These are phyloP conservation scores for Anguilla japonica DNA, from an alignment of 2,113 vertebrate genomes.

Conservation along the genomic window DNA sequence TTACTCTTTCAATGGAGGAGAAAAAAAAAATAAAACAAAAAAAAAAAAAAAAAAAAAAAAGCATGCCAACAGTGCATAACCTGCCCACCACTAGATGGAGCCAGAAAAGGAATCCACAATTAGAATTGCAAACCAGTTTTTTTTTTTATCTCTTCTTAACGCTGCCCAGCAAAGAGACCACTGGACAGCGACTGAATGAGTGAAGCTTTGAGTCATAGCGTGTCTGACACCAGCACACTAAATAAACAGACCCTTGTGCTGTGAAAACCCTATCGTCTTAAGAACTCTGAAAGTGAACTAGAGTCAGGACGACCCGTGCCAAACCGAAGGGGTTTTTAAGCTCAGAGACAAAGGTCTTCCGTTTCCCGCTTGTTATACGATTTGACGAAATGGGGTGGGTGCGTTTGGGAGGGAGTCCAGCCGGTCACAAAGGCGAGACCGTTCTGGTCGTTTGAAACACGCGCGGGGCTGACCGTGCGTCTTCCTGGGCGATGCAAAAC, in stretches of 20 bases:
- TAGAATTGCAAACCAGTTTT: constrained; percentile 39
- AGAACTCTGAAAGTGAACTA: constrained; percentile 10
- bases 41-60: constrained; percentile 57
- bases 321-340: neutral
- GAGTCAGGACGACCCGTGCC: neutral
- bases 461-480: neutral
- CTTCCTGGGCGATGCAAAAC: neutral
- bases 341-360: neutral
- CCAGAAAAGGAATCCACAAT: constrained; percentile 50
- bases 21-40: constrained; percentile 23
- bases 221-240: constrained; percentile 26
- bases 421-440: neutral
- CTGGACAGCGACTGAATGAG: constrained; percentile 15
- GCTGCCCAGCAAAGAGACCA: neutral
- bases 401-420: neutral
- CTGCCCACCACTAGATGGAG: constrained; percentile 61
- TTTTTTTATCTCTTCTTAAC: neutral
- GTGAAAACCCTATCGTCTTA: constrained; percentile 21
- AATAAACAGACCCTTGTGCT: constrained; percentile 28
- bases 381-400: neutral
- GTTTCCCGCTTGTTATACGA: neutral
- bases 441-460: neutral
- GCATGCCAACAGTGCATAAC: constrained; percentile 77
- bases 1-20: constrained; percentile 73
- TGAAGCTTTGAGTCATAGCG: constrained; percentile 44